Evolutionary conservation across 2,797 vertebrate genomes (phyloP).

Genomic region (Mormyrus proboscirostris): DNA sequence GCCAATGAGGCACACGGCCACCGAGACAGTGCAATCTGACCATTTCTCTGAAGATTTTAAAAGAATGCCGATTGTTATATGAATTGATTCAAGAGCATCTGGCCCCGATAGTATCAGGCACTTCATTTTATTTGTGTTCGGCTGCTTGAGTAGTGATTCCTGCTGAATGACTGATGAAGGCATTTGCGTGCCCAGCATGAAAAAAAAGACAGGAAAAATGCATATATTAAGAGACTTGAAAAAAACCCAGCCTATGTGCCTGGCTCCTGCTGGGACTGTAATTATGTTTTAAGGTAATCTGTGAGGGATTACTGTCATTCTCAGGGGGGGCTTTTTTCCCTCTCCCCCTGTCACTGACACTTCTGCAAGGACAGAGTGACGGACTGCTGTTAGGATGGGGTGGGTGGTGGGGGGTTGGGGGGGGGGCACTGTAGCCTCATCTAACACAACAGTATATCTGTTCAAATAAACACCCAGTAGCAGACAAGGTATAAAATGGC

Average conservation of each 20-base stretch:
- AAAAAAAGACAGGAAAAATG: not conserved
- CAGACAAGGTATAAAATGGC: not conserved
- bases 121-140: constrained; percentile 4
- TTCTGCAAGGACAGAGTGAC: not conserved
- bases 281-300: constrained; percentile 20
- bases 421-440: not conserved
- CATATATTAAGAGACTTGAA: not conserved
- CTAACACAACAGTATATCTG: not conserved
- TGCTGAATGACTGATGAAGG: not conserved
- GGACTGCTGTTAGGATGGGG: not conserved
- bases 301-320: not conserved
- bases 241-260: not conserved
- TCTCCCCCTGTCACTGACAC: not conserved
- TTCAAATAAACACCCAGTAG: not conserved
- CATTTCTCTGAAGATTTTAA: not conserved
- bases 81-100: constrained; percentile 4
- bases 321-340: not conserved
- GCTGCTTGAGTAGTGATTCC: not conserved
- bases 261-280: constrained; percentile 7
- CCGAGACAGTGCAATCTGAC: not conserved
- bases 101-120: not conserved
- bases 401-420: too few relatives aligned
- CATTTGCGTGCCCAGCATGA: not conserved
- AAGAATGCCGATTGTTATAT: constrained; percentile 3
- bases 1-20: not conserved